Base-by-base conservation (phyloP, 2,797 vertebrate genomes). In the Triplophysa bombifrons region DNA sequence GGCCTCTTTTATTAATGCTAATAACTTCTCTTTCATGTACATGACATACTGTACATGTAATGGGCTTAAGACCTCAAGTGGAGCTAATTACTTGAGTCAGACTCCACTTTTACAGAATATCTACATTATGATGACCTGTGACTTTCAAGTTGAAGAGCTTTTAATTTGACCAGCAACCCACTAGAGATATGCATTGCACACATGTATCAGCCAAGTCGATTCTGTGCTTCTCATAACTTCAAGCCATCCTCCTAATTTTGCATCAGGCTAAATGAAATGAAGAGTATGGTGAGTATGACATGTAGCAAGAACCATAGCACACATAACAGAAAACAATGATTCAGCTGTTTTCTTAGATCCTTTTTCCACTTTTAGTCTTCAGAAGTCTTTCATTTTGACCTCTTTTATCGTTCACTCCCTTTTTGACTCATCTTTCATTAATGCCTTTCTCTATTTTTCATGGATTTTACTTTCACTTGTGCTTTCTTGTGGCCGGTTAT, bases 361-460 rank as follows among this genome's bases (percentile, higher is more conserved):
- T 60, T 30, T 27, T 64, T 38, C 19, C 34, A n/a, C 30, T 30
- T 30, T 30, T 30, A 30, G 27, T 30, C 27, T 30, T 30, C 4
- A 44, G 61, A 25, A 65, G 76, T 58, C 22, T 17, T 70, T 20
- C 55, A 72, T 2, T 53, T 34, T 17, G 16, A 38, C 20, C 34
- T 38, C 30, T 65, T 22, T 58, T 17, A 38, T 73, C 46, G 72
- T 19, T 72, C 8, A 56, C 13, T 73, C 17, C 12, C 48, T 81
- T 38, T 74, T 76, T 77, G 30, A 77, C 64, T 55, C 50, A 51
- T 48, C 44, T 78, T 48, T 74, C 44, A 63, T 73, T 81, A 38
- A 22, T 53, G 53, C 25, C 50, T 64, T 65, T 81, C 50, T 8
- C 58, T 83, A 27, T 77, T 53, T 75, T 13, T 76, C 74, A 76